Evolutionary conservation across 2,797 vertebrate genomes (phyloP).

Genomic region (Borostomias antarcticus): DNA sequence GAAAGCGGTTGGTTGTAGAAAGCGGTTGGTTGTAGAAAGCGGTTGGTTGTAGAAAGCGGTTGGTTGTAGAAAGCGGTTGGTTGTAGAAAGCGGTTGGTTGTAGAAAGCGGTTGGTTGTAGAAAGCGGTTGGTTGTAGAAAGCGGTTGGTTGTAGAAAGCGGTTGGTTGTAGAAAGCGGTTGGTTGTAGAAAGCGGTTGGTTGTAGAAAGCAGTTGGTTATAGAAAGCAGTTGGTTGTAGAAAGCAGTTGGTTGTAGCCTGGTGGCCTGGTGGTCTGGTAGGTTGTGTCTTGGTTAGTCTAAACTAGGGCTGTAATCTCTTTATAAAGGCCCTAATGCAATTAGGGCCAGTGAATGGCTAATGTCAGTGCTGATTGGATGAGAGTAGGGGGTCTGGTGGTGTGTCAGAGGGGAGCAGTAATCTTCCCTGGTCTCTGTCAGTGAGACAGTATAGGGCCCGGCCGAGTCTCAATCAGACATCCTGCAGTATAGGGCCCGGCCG

Average conservation of each 20-base stretch:
- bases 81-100: too few relatives aligned
- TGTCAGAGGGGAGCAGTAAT: constrained; percentile 28
- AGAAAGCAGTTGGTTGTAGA: constrained; percentile 15
- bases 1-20: too few relatives aligned
- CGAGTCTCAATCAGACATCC: too few relatives aligned
- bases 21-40: too few relatives aligned
- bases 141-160: too few relatives aligned
- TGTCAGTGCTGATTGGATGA: constrained; percentile 91
- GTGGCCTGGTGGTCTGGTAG: constrained; percentile 25
- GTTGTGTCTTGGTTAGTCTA: constrained; percentile 74
- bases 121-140: too few relatives aligned
- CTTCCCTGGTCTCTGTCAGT: neutral
- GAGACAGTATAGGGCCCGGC: too few relatives aligned
- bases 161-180: neutral
- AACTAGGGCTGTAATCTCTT: constrained; percentile 91
- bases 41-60: too few relatives aligned
- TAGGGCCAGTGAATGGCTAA: constrained; percentile 88
- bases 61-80: too few relatives aligned
- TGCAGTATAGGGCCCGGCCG: too few relatives aligned
- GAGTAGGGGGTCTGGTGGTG: constrained; percentile 61
- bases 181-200: neutral
- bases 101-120: too few relatives aligned
- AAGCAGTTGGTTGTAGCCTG: neutral
- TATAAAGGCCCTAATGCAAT: constrained; percentile 93
- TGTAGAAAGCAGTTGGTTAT: neutral